Evolutionary conservation across 2,888 invertebrate species (phyloP), one percentile per base, ranked within the genome.

Genomic region (Smittia sp.): DNA sequence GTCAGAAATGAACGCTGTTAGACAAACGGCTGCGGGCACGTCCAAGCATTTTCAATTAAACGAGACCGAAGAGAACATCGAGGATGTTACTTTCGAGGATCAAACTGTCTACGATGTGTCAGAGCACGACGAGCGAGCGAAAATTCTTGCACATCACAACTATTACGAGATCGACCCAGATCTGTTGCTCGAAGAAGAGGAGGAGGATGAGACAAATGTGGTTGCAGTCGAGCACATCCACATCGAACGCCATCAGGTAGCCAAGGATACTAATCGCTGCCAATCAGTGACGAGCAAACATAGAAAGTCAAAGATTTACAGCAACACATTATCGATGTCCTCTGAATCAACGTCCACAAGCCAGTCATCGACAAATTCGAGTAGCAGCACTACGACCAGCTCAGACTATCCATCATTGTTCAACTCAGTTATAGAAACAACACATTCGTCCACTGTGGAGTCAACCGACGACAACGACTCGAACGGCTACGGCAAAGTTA

Each of bases 41-140:
- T 11, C 18, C 4, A 58, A 58, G 18, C 58, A 18, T 9, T 58
- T 22, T 9, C 6, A 22, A 58, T 11, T 58, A 20, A 20, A 20
- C 13, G 22, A 39, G 11, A 78, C 80, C 74, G 75, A 79, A 63
- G 82, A 82, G 66, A 75, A 79, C 66, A 80, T 82, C 74, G 80
- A 81, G 6, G 82, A 83, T 76, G 80, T 83, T 11, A 82, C 82
- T 38, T 82, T 82, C 67, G 81, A 81, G 67, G 80, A 80, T 22
- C 79, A 80, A 1, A 77, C 74, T 20, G 74, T 74, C 1, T 75
- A 74, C 52, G 74, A 75, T 54, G 62, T 68, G 9, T 39, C 66
- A 2, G 67, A 65, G 38, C 69, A 70, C 46, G 73, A 75, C 65
- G 74, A 70, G 22, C 32, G 70, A 77, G 18, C 1, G 1, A 24